phyloP scores from a whole-genome alignment of 2,888 invertebrate genomes.

The Cyaniris semiargus region DNA sequence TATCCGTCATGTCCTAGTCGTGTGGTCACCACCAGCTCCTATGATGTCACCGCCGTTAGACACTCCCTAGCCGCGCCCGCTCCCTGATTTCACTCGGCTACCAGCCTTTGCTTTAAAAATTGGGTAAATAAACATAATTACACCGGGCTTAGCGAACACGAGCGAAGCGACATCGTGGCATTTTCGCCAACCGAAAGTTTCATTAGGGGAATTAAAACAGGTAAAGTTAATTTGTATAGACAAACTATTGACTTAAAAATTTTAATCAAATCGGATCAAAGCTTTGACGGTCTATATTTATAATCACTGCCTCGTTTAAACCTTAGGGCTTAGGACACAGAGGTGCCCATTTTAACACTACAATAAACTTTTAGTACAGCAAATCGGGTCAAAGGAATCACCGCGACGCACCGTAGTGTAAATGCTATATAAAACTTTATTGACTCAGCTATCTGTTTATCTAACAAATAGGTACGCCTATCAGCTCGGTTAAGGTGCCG shows the following conservation, averaged over 20 bases:
- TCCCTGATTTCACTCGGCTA: not conserved
- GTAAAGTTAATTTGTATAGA: too few relatives aligned
- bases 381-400: not conserved
- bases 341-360: not conserved
- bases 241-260: too few relatives aligned
- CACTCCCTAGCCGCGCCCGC: not conserved
- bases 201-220: too few relatives aligned
- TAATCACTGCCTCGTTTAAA: too few relatives aligned
- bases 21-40: not conserved
- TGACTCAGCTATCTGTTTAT: conserved; percentile 9
- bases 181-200: not conserved
- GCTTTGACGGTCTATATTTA: too few relatives aligned
- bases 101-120: not conserved
- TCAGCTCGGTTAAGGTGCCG: not conserved
- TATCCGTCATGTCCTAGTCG: not conserved
- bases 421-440: conserved; percentile 7
- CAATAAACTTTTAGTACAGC: conserved; percentile 5
- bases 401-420: not conserved
- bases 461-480: not conserved
- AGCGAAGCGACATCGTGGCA: not conserved
- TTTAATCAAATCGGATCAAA: too few relatives aligned
- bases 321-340: too few relatives aligned
- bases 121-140: not conserved
- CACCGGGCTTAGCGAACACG: not conserved
- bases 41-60: not conserved